A percentile compares a stretch with the other conserved stretches of the same genome.
These are phyloP conservation scores for Cervus canadensis DNA, from an alignment of 2,113 vertebrate genomes.

Conservation along the genomic window DNA sequence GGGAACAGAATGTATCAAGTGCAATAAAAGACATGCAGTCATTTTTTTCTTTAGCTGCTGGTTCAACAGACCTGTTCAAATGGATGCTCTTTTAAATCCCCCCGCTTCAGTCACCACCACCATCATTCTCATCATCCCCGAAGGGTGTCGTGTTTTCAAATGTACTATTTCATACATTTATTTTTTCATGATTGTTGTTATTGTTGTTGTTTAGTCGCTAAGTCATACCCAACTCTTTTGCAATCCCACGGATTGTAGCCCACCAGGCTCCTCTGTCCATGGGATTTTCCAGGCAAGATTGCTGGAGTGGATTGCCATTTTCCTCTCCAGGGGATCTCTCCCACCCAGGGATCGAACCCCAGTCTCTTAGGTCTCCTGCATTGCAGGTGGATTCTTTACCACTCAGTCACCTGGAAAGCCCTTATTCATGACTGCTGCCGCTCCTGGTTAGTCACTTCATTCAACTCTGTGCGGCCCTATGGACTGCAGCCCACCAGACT, in stretches of 20 bases:
- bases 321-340: neutral
- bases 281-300: neutral
- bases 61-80: neutral
- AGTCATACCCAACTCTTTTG: neutral
- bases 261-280: neutral
- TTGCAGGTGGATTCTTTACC: neutral
- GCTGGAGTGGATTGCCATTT: neutral
- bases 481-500: too few species aligned
- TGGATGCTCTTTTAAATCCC: neutral
- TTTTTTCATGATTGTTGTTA: neutral
- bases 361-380: neutral
- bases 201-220: neutral
- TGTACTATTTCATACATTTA: neutral
- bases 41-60: neutral
- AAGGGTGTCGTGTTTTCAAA: neutral
- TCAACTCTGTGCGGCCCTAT: too few species aligned
- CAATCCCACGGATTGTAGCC: neutral
- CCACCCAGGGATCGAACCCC: accelerated
- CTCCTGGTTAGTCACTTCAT: too few species aligned
- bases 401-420: neutral
- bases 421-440: neutral
- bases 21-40: neutral
- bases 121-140: neutral
- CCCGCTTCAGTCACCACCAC: neutral
- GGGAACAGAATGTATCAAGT: neutral